Conservation (phyloP, 2,797 vertebrate species). For the Gallirallus australis region DNA sequence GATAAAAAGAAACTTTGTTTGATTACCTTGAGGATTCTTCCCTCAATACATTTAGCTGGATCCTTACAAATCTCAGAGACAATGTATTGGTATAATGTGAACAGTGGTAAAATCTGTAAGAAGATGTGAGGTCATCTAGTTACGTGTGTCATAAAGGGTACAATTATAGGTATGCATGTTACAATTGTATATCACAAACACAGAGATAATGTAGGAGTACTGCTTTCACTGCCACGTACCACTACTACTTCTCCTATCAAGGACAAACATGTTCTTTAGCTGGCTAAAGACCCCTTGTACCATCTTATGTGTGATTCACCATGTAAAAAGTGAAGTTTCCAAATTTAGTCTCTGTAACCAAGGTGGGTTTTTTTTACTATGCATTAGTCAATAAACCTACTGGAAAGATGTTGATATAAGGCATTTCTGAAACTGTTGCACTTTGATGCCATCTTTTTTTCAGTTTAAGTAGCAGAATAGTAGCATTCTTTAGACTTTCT, state of each 20-base stretch:
- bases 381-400: background rate
- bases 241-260: background rate
- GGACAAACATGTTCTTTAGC: background rate
- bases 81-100: slow-evolving; percentile 89
- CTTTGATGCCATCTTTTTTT: background rate
- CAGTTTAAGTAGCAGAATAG: background rate
- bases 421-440: background rate
- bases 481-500: background rate
- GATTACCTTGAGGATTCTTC: slow-evolving; percentile 91
- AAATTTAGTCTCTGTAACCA: background rate
- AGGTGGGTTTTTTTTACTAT: background rate
- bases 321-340: background rate
- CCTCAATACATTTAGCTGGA: slow-evolving; percentile 81
- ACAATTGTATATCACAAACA: background rate
- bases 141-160: background rate
- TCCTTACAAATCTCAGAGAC: slow-evolving; percentile 88
- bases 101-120: slow-evolving; percentile 88
- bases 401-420: background rate
- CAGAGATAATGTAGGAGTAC: background rate
- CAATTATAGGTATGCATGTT: background rate
- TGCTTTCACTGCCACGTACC: background rate
- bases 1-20: slow-evolving; percentile 1
- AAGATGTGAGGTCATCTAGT: background rate
- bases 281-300: background rate
- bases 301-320: background rate